A percentile compares a stretch with the other conserved stretches of the same genome.
Evolutionary conservation across 1,140 invertebrate genomes (phyloP).

Genomic region (Pteromalus puparum): DNA sequence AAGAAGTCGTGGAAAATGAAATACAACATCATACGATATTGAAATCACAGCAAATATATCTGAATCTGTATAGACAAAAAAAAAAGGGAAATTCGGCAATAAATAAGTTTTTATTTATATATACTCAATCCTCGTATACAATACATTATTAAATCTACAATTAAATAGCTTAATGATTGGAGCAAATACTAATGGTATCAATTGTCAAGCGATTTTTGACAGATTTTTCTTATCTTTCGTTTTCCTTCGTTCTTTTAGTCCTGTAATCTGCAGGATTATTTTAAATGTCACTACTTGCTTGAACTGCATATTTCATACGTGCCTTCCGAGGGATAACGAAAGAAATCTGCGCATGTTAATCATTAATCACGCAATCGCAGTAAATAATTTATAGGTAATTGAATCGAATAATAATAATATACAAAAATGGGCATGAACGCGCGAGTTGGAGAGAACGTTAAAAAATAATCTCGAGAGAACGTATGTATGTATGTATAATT

Average conservation of each 20-base stretch:
- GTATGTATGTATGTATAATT: background rate
- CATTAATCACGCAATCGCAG: background rate
- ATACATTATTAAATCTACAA: slow-evolving; percentile 35
- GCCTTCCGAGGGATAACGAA: background rate
- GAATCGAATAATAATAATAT: background rate
- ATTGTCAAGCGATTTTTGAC: background rate
- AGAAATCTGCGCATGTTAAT: background rate
- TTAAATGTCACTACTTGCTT: background rate
- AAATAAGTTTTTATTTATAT: slow-evolving; percentile 71
- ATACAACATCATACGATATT: background rate
- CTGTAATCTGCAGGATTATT: background rate
- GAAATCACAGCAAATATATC: background rate
- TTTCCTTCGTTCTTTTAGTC: background rate
- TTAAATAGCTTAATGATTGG: slow-evolving; percentile 24
- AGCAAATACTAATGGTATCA: slow-evolving; percentile 21
- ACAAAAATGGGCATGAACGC: background rate
- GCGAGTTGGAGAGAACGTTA: background rate
- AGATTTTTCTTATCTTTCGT: background rate
- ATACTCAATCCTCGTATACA: slow-evolving; percentile 55
- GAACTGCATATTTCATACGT: background rate
- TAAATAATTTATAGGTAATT: background rate
- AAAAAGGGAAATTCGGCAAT: slow-evolving; percentile 57
- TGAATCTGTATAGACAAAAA: slow-evolving; percentile 36
- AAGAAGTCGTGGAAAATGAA: background rate
- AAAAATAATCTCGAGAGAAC: background rate